phyloP scores from a whole-genome alignment of 2,113 vertebrate species.

The Protobothrops flavoviridis region DNA sequence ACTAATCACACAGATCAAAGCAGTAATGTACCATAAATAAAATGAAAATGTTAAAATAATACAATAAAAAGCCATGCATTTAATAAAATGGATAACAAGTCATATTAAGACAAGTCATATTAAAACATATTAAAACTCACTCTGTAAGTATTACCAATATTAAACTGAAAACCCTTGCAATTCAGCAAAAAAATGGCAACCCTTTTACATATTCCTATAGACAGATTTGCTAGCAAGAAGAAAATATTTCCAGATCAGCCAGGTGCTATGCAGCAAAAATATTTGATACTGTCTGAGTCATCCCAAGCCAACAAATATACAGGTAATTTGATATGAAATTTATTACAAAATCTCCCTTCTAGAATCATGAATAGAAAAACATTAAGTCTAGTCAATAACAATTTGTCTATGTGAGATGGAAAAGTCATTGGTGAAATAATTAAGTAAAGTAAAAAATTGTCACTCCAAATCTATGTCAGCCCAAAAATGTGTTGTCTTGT shows the following conservation, averaged over 20 bases:
- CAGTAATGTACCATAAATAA: not conserved
- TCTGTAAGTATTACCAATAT: not conserved
- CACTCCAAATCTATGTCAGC: not conserved
- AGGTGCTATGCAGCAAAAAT: too few relatives aligned
- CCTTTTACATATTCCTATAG: not conserved
- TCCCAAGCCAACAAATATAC: not conserved
- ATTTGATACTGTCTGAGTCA: too few relatives aligned
- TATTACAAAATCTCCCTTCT: not conserved
- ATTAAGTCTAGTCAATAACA: not conserved
- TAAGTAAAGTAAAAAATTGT: not conserved
- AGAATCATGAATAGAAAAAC: not conserved
- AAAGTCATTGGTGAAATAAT: not conserved
- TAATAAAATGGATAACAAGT: not conserved
- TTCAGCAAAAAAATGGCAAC: not conserved
- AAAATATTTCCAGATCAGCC: not conserved
- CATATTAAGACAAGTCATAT: not conserved
- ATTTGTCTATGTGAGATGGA: not conserved
- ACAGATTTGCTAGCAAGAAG: not conserved
- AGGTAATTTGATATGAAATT: not conserved
- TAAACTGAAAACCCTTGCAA: not conserved
- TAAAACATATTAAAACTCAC: not conserved
- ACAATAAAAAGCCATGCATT: not conserved
- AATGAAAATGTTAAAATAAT: not conserved
- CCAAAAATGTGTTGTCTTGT: not conserved
- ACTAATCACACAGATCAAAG: not conserved